Base-by-base conservation (phyloP, 2,113 vertebrate species). In the Stercorarius parasiticus region DNA sequence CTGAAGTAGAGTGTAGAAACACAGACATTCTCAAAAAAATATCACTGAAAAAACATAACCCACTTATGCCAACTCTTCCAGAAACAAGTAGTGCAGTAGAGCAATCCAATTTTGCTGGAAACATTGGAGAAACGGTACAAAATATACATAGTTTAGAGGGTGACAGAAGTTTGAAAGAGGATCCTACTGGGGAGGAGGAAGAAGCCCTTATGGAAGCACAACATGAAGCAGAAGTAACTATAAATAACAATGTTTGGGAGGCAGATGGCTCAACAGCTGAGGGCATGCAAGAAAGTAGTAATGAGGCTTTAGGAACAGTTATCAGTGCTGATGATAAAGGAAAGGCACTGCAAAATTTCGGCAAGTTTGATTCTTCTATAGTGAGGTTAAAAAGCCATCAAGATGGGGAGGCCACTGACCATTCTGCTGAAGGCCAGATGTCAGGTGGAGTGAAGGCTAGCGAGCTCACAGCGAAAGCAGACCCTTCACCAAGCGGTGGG, bases 291-390 rank as follows among this genome's bases (percentile, higher is more conserved):
- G 98, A 98, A 79, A 96, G 65, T 88, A 96, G 87, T 86, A 96
- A 64, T 71, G 98, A 97, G 69, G 91, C 95, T 87, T 98, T 97
- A 83, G 98, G 97, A 95, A 89, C 95, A 71, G 59, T 98, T 85
- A 93, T 95, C 81, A 97, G 55, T 76, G 71, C 94, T 73, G 96
- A 98, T 89, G 98, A 97, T 42, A 98, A 97, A 93, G 98, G 95
- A 53, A 97, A 97, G 82, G 90, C 94, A 52, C 23, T 65, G 62
- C 97, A 98, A 69, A 97, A 95, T 80, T 86, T 88, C 71, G 93
- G 96, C 78, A 96, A 97, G 22, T 99, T 99, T 93, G 99, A 99
- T 98, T 98, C 98, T 55, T 99, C 99, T 76, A 99, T 99, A 82
- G 98, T 99, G 55, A 98, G 98, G 72, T 97, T 99, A 92, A 99